phyloP scores from a whole-genome alignment of 1,140 invertebrate species.

The Caerostris darwini region DNA sequence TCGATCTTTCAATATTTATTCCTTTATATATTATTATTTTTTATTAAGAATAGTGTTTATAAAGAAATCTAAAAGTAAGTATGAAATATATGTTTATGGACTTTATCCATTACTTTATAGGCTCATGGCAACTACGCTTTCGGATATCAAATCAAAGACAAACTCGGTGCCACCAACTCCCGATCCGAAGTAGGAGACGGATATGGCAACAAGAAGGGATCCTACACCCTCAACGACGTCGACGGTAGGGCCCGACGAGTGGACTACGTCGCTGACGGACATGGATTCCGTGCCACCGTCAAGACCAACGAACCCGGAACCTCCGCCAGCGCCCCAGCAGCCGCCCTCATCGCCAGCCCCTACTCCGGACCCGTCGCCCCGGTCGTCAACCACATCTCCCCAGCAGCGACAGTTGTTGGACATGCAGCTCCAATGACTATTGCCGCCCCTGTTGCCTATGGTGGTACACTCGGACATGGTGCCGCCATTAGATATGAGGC shows the following conservation, averaged over 20 bases:
- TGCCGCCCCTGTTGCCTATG: not conserved
- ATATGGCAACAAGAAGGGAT: constrained; percentile 74
- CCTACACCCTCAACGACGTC: constrained; percentile 74
- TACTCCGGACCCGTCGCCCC: constrained; percentile 9
- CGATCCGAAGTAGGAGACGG: constrained; percentile 71
- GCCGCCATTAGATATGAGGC: not conserved
- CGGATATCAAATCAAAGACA: constrained; percentile 64
- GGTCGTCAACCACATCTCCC: not conserved
- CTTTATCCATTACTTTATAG: not conserved
- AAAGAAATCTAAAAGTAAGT: not conserved
- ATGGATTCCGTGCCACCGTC: constrained; percentile 70
- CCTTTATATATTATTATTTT: not conserved
- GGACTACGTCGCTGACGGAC: constrained; percentile 76
- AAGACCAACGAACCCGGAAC: constrained; percentile 68
- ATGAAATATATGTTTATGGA: too few species aligned
- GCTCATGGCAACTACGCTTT: constrained; percentile 49
- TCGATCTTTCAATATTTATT: not conserved
- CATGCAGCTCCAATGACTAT: not conserved
- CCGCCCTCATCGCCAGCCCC: not conserved
- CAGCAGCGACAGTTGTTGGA: not conserved
- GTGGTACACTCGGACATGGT: not conserved
- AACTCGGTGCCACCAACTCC: constrained; percentile 56
- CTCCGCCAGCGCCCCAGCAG: constrained; percentile 49
- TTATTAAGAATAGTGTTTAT: too few species aligned
- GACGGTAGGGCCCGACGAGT: constrained; percentile 75